A percentile compares a stretch with the other conserved stretches of the same genome.
These are phyloP conservation scores for Deilephila elpenor DNA, from an alignment of 2,888 invertebrate genomes.

Conservation along the genomic window DNA sequence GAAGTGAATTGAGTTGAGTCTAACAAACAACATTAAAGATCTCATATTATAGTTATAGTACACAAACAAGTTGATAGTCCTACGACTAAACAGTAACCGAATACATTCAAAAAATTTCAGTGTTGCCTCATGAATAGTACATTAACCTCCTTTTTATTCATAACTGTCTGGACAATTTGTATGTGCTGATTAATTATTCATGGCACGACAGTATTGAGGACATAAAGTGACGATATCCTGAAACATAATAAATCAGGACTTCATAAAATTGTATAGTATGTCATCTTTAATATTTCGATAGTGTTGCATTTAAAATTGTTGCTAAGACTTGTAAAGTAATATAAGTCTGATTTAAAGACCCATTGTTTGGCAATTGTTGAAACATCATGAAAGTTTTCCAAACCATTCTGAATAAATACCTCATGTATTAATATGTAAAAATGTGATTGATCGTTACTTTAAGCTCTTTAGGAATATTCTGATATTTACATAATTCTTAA, in stretches of 20 bases:
- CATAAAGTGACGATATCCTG: constrained; percentile 13
- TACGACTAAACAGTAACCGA: not conserved
- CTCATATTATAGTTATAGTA: not conserved
- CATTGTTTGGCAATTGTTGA: not conserved
- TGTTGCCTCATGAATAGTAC: constrained; percentile 35
- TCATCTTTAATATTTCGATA: not conserved
- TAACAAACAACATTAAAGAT: too few species aligned
- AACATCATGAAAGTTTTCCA: too few species aligned
- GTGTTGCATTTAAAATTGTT: not conserved
- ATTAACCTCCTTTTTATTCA: constrained; percentile 38
- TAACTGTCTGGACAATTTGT: constrained; percentile 5
- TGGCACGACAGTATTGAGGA: not conserved
- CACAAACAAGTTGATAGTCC: not conserved
- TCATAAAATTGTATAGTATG: constrained; percentile 5
- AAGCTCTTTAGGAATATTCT: too few species aligned
- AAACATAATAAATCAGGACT: constrained; percentile 16
- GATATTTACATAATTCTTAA: too few species aligned
- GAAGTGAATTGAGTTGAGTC: too few species aligned
- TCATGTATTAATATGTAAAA: too few species aligned
- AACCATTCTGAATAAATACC: too few species aligned
- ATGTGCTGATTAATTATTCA: not conserved
- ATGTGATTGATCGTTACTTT: too few species aligned
- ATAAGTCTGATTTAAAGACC: not conserved
- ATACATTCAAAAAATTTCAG: not conserved
- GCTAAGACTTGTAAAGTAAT: not conserved